These are phyloP conservation scores for Nyctibius bracteatus DNA, from an alignment of 2,113 vertebrate genomes.

Conservation along the genomic window DNA sequence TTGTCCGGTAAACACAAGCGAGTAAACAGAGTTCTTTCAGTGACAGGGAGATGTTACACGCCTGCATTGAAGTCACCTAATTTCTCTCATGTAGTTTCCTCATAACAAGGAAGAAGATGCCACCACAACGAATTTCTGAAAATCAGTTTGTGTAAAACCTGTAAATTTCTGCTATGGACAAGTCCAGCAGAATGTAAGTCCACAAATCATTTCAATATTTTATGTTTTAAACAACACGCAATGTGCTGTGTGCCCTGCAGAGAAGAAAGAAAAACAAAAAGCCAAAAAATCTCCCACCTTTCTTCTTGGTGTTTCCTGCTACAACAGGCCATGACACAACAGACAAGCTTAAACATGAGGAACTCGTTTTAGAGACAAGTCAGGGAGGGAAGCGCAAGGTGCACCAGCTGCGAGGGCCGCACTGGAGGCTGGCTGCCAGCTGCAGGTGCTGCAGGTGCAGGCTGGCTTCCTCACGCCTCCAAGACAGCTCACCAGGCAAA, in stretches of 20 bases:
- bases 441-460: background rate
- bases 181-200: background rate
- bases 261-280: background rate
- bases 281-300: background rate
- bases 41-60: background rate
- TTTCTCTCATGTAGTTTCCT: background rate
- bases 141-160: background rate
- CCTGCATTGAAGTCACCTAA: background rate
- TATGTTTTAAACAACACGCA: background rate
- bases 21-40: background rate
- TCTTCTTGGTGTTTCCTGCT: background rate
- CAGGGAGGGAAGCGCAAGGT: background rate
- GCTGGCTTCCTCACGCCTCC: background rate
- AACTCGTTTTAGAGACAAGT: background rate
- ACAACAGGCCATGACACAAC: background rate
- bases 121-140: background rate
- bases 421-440: background rate
- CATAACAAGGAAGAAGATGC: background rate
- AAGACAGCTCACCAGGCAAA: background rate
- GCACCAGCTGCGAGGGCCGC: no score
- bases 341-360: fast-evolving
- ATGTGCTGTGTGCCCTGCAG: background rate
- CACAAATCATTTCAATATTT: background rate
- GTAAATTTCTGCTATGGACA: background rate
- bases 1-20: background rate